These are phyloP conservation scores for Rhinoraja longicauda DNA, from an alignment of 2,797 vertebrate species.

Conservation along the genomic window DNA sequence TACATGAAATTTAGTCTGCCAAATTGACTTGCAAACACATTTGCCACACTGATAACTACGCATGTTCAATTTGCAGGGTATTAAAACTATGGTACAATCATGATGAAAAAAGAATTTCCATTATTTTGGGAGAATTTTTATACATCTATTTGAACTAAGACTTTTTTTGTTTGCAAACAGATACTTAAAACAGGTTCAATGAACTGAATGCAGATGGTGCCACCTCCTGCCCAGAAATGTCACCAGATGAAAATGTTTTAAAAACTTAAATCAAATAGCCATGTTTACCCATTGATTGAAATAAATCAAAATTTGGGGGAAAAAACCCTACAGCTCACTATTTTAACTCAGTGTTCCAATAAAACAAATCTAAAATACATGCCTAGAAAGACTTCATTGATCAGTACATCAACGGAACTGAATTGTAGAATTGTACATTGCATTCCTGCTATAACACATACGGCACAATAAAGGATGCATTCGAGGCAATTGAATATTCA, in stretches of 20 bases:
- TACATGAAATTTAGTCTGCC: not conserved
- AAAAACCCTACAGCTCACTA: not conserved
- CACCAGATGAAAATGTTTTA: not conserved
- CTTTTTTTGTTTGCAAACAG: not conserved
- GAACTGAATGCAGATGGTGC: constrained; percentile 17
- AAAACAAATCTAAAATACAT: not conserved
- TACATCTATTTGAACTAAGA: not conserved
- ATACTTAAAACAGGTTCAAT: constrained; percentile 4
- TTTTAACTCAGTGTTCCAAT: not conserved
- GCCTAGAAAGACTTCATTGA: too few relatives aligned
- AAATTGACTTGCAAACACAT: not conserved
- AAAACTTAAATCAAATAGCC: not conserved
- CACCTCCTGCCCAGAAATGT: constrained; percentile 1
- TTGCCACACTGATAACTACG: too few relatives aligned
- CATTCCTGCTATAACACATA: too few relatives aligned
- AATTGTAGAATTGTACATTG: too few relatives aligned
- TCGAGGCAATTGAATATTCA: not conserved
- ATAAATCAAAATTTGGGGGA: not conserved
- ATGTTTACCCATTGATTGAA: constrained; percentile 1
- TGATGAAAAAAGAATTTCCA: not conserved
- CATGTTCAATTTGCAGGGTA: not conserved
- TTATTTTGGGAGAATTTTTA: not conserved
- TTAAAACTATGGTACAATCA: not conserved
- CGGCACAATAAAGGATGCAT: too few relatives aligned
- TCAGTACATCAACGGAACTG: too few relatives aligned